phyloP scores from a whole-genome alignment of 2,113 vertebrate genomes.

The Crotalus helleri region DNA sequence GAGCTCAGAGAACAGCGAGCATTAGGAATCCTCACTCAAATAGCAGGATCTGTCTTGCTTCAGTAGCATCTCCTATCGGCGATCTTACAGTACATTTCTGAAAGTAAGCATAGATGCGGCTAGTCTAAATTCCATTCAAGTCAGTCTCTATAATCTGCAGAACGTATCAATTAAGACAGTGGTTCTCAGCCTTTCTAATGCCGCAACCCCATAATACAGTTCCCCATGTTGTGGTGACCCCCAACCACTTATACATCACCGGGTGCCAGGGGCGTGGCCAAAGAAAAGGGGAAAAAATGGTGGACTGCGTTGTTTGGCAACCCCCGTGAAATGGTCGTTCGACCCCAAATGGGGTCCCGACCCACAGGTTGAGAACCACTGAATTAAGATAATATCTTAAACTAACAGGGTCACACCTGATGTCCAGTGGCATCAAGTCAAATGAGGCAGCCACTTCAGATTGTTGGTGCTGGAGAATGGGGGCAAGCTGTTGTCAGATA shows the following conservation, averaged over 20 bases:
- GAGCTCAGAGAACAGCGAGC: not conserved
- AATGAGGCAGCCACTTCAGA: no score
- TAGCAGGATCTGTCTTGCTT: not conserved
- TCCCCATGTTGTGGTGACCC: no score
- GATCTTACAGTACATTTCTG: not conserved
- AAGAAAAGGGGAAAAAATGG: no score
- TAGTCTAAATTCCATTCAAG: not conserved
- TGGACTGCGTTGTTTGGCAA: no score
- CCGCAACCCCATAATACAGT: no score
- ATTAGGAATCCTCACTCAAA: not conserved
- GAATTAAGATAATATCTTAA: not conserved
- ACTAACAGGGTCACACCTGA: no score
- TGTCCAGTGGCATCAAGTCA: not conserved
- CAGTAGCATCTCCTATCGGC: not conserved
- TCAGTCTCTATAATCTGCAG: not conserved
- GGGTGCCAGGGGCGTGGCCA: no score
- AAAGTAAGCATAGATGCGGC: not conserved
- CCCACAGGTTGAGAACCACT: no score
- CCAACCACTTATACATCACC: no score
- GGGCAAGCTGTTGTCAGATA: not conserved
- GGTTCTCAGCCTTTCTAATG: no score
- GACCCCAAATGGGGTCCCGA: no score
- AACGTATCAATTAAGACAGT: not conserved
- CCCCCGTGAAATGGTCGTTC: no score
- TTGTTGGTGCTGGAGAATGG: not conserved